phyloP scores from a whole-genome alignment of 1,140 invertebrate genomes.

The Micrasema minimum region DNA sequence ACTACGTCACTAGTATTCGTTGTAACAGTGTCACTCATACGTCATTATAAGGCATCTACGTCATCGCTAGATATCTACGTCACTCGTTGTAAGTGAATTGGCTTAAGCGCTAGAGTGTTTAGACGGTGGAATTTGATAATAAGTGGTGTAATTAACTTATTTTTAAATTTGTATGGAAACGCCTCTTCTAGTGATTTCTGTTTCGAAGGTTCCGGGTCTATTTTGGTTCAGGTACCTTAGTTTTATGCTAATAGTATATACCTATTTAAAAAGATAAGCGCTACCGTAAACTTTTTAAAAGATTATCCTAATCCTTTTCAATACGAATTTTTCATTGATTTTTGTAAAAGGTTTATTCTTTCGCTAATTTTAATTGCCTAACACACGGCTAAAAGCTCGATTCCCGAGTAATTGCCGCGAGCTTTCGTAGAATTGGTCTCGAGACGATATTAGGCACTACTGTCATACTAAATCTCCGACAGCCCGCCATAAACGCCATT shows the following conservation, averaged over 20 bases:
- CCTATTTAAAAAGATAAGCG: neutral
- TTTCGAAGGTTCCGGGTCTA: too few relatives aligned
- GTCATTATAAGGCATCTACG: too few relatives aligned
- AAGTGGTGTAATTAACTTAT: too few relatives aligned
- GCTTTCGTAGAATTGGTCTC: neutral
- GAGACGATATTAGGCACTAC: neutral
- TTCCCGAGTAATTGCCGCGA: neutral
- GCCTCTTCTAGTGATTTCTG: too few relatives aligned
- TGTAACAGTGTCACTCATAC: too few relatives aligned
- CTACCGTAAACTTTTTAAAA: neutral
- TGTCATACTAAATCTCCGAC: slow-evolving; percentile 11
- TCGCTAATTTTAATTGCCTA: neutral
- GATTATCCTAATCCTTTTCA: neutral
- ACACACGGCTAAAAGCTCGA: neutral
- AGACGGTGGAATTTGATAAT: too few relatives aligned
- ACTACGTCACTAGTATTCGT: too few relatives aligned
- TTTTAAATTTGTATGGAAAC: too few relatives aligned
- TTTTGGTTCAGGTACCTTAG: neutral
- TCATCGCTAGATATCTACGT: too few relatives aligned
- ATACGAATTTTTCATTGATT: neutral
- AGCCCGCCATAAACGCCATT: slow-evolving; percentile 6
- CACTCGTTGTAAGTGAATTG: too few relatives aligned
- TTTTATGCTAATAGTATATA: neutral
- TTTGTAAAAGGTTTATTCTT: neutral
- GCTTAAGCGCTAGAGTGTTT: too few relatives aligned